These are phyloP conservation scores for Lordiphosa mommai DNA, from an alignment of 1,140 invertebrate genomes.

Conservation along the genomic window DNA sequence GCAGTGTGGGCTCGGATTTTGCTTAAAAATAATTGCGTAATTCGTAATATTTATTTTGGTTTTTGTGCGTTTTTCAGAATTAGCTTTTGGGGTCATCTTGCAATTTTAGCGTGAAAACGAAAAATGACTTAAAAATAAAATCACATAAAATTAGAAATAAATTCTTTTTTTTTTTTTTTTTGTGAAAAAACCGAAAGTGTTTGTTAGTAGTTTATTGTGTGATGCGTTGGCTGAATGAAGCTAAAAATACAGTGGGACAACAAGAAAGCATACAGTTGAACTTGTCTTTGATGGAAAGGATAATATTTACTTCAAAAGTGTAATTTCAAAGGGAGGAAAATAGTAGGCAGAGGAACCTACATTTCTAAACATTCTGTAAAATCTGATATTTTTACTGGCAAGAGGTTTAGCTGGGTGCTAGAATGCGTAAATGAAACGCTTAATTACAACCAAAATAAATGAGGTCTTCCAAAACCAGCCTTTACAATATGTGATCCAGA, in stretches of 20 bases:
- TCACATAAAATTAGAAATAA: conserved; percentile 66
- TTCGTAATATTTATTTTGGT: conserved; percentile 20
- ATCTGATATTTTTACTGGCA: too few relatives aligned
- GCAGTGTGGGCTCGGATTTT: conserved; percentile 28
- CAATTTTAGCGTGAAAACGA: conserved; percentile 51
- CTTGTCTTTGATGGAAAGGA: conserved; percentile 9
- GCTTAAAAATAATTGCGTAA: conserved; percentile 55
- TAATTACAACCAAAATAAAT: too few relatives aligned
- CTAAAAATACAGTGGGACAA: conserved; percentile 51
- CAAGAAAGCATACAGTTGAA: conserved; percentile 21
- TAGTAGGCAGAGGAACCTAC: too few relatives aligned
- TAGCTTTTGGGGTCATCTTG: conserved; percentile 70
- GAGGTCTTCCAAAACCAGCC: too few relatives aligned
- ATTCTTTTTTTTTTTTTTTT: background rate
- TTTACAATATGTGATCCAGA: too few relatives aligned
- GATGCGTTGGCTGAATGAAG: conserved; percentile 49
- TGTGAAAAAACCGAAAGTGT: conserved; percentile 34
- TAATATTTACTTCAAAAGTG: too few relatives aligned
- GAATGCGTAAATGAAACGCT: too few relatives aligned
- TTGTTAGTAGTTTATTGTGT: conserved; percentile 10
- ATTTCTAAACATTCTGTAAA: too few relatives aligned
- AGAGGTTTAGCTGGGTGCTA: too few relatives aligned
- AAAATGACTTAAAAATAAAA: conserved; percentile 60
- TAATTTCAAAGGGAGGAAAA: too few relatives aligned
- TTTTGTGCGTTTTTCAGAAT: conserved; percentile 24